Base-by-base conservation (phyloP, 2,797 vertebrate genomes). In the Poecilia picta region DNA sequence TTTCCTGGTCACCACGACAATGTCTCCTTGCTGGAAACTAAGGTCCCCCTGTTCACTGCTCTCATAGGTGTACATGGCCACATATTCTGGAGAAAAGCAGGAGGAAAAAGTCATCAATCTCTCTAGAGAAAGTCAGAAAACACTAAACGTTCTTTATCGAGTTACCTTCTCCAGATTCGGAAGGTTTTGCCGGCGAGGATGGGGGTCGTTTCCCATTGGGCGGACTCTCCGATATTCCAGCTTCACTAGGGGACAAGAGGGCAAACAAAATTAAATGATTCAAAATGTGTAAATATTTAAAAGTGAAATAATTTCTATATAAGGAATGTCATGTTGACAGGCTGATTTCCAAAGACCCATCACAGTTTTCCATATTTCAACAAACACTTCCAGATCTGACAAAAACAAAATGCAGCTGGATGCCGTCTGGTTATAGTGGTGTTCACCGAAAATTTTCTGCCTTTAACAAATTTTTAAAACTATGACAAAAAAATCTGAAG, bases 41-140 rank as follows among this genome's bases (percentile, higher is more conserved):
- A 99, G 96, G 93, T 99, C 98, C 0, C 98, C 98, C 94, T 98
- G 98, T 93, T 99, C 98, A 62, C 94, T 98, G 94, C 98, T 99
- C 94, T 99, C 98, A 3, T 99, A 99, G 8, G 98, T 99, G 90
- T 99, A 99, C 98, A 99, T 99, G 88, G 98, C 98, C 88, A 99
- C 90, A 82, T 97, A 99, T 86, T 99, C 98, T 99, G 85, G 1
- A 39, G 20, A 46, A 68, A 82, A 5, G 7, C 20, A 87, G 0
- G 6, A 2, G 20, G 15, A 46, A 20, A 55, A 55, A 55, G 53
- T 55, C 25, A 55, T 46, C 0, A 2, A 0, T 23, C 0, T 28
- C 3, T 0, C 31, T 8, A 12, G 6, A 39, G 18, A 68, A 49
- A 20, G 15, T n/a, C 18, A 2, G 8, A 3, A 23, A 1, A 0